Base-by-base conservation (phyloP, 2,797 vertebrate genomes). In the Clarias pachynema region DNA sequence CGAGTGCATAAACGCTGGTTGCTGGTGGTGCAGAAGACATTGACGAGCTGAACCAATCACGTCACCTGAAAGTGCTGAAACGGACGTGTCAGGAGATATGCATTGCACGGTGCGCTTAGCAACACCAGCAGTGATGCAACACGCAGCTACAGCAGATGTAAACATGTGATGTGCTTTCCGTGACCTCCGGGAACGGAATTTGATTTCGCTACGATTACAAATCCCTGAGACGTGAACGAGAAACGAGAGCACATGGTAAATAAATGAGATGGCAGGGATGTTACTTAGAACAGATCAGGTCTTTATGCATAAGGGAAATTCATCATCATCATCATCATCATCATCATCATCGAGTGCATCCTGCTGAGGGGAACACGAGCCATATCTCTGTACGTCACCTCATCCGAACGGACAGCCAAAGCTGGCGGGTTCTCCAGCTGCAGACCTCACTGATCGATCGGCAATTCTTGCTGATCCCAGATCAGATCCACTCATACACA, bases 401-500 rank as follows among this genome's bases (percentile, higher is more conserved):
- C 87, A 92, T 93, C 93, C 93, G 94, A 86, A 91, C 90, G 95
- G 90, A 91, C 92, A 93, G 40, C 90, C 65, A 62, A n/a, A 40
- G n/a, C 84, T 66, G 59, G 91, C 82, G 80, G 82, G 69, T 87
- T 68, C 44, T 49, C 53, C 74, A 84, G 91, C 91, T 92, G 94
- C 93, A 95, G 91, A 93, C 93, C 81, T 90, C 91, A 29, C 72
- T 53, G 37, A n/a, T 26, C 20, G 34, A 37, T 56, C 56, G 29
- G 14, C 18, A 10, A 10, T 53, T 53, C 37, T 29, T 10, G 8
- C 62, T 15, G 62, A 81, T 68, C 84, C 44, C 65, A 56, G 40
- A 89, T 84, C 84, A 80, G 59, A 40, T 57, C 53, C 3, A 18
- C 15, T 63, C 2, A 49, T 1, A 29, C 8, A 49, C 40, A 53